Base-by-base conservation (phyloP, 2,797 vertebrate genomes). In the Philypnodon macrostomus region DNA sequence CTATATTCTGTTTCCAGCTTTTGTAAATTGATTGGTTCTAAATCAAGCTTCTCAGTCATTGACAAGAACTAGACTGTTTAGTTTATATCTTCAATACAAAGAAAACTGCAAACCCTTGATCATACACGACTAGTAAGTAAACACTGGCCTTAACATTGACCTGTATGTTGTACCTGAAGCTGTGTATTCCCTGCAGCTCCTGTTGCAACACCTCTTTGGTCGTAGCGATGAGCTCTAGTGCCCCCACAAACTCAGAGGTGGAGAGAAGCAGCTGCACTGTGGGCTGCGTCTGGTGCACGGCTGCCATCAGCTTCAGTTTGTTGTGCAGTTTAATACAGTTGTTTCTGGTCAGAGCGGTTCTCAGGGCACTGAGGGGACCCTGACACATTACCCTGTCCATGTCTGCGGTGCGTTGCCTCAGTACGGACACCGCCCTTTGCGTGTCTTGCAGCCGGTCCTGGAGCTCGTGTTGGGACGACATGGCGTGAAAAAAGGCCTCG, bases 191-290 rank as follows among this genome's bases (percentile, higher is more conserved):
- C 85, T 97, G 96, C 58, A 99, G 94, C 79, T 99, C 96, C 83
- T 97, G 96, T 86, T 97, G 96, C 72, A 99, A 89, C 63, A 98
- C 96, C 70, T 99, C 96, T 75, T 98, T 97, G 1, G 96, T 99
- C 63, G 96, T 98, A 75, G 92, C 89, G 85, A 99, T 99, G 70
- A 99, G 93, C 85, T 99, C 96, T 85, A 99, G 89, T 4, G 96
- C 96, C 2, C 95, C 95, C 17, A 97, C 95, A 19, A 96, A 99
- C 85, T 99, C 96, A 0, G 93, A 94, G 60, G 95, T 97, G 31
- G 95, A 95, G 6, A 99, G 87, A 59, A 99, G 90, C 76, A 98
- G 79, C 88, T 99, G 96, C 35, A 99, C 96, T 0, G 96, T 99
- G 75, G 96, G 96, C 80, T 99, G 96, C 4, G 96, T 98, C 86